Evolutionary conservation across 2,888 invertebrate species (phyloP).

Genomic region (Crocallis elinguaria): DNA sequence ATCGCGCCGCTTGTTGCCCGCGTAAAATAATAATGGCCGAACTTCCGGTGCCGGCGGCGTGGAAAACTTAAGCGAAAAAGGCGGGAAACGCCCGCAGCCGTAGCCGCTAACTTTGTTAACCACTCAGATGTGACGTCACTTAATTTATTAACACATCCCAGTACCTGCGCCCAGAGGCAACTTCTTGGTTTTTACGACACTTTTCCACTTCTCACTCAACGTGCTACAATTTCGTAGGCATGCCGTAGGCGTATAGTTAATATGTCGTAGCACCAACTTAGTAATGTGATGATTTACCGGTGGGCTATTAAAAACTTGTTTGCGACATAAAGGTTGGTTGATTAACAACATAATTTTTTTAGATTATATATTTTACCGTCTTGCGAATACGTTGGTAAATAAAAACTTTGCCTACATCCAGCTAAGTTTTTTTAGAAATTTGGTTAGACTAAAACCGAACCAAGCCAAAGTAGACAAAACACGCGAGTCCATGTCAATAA

Average conservation of each 20-base stretch:
- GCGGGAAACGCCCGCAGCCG: constrained; percentile 80
- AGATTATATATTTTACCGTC: too few species aligned
- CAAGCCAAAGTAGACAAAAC: not conserved
- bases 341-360: too few species aligned
- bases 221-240: constrained; percentile 55
- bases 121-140: constrained; percentile 80
- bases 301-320: too few species aligned
- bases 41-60: constrained; percentile 85
- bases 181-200: constrained; percentile 68
- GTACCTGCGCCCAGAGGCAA: constrained; percentile 62
- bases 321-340: too few species aligned
- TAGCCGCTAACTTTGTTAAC: constrained; percentile 75
- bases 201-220: constrained; percentile 66
- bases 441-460: not conserved
- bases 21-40: constrained; percentile 85
- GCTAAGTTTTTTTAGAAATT: too few species aligned
- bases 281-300: constrained; percentile 38
- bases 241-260: constrained; percentile 32
- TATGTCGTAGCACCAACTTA: constrained; percentile 20
- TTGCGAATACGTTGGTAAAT: too few species aligned
- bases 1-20: constrained; percentile 85
- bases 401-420: too few species aligned
- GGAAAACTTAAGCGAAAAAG: constrained; percentile 82
- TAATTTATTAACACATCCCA: constrained; percentile 84
- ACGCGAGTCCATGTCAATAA: constrained; percentile 12